Evolutionary conservation across 2,888 invertebrate species (phyloP).

Genomic region (Muschampia plurimacula): DNA sequence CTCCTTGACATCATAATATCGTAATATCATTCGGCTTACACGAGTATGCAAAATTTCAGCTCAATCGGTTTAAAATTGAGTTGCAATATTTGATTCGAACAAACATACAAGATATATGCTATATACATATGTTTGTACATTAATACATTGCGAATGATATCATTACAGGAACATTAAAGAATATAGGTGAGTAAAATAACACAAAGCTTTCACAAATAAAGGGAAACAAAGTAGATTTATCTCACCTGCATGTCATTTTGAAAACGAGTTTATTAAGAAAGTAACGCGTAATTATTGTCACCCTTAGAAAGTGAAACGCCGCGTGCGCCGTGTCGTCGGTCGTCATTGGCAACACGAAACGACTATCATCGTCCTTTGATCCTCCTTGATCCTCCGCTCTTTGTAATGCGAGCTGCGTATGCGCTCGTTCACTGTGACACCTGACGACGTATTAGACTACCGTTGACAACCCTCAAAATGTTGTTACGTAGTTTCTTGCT

Average conservation of each 20-base stretch:
- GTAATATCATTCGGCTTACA: too few species aligned
- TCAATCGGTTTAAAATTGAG: too few species aligned
- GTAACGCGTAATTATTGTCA: slow-evolving; percentile 40
- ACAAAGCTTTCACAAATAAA: not conserved
- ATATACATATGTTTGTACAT: too few species aligned
- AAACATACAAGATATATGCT: too few species aligned
- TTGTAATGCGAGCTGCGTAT: slow-evolving; percentile 52
- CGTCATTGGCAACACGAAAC: slow-evolving; percentile 41
- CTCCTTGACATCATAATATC: too few species aligned
- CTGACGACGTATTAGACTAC: slow-evolving; percentile 39
- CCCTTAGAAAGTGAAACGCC: slow-evolving; percentile 48
- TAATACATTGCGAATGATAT: too few species aligned
- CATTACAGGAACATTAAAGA: too few species aligned
- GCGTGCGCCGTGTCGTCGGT: slow-evolving; percentile 49
- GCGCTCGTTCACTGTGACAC: slow-evolving; percentile 56
- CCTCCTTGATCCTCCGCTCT: slow-evolving; percentile 53
- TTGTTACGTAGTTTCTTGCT: not conserved
- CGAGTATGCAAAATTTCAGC: too few species aligned
- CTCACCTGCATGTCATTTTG: slow-evolving; percentile 1
- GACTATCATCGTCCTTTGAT: slow-evolving; percentile 46
- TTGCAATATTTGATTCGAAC: too few species aligned
- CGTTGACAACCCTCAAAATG: slow-evolving; percentile 48
- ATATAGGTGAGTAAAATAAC: not conserved
- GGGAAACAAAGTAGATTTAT: not conserved
- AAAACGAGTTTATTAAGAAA: slow-evolving; percentile 29